These are phyloP conservation scores for Hylaeus volcanicus DNA, from an alignment of 1,140 invertebrate genomes.

Conservation along the genomic window DNA sequence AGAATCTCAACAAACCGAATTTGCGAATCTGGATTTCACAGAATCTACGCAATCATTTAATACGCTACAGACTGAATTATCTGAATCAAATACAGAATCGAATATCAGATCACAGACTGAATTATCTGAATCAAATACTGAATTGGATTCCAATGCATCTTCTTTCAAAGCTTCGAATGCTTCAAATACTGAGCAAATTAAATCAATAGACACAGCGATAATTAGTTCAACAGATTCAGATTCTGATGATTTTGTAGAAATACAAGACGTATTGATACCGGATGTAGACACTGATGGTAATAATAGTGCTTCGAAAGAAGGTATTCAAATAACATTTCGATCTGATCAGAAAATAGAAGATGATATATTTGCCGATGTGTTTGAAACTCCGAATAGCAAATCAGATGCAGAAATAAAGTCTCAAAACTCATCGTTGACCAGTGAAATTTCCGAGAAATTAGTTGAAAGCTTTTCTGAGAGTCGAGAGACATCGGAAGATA, in stretches of 20 bases:
- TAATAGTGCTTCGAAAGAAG: conserved; percentile 23
- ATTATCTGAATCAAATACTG: neutral
- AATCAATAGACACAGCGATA: neutral
- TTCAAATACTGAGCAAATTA: conserved; percentile 18
- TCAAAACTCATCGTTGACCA: neutral
- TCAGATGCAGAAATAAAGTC: neutral
- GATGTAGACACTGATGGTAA: conserved; percentile 20
- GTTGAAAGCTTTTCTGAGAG: neutral
- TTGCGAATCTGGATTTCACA: neutral
- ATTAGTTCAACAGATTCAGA: conserved; percentile 62
- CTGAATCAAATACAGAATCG: neutral
- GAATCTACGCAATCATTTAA: neutral
- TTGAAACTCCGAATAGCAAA: conserved; percentile 18
- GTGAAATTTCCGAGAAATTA: neutral
- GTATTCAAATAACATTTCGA: conserved; percentile 71
- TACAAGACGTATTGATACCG: conserved; percentile 68
- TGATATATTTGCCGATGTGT: conserved; percentile 84
- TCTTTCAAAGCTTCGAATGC: conserved; percentile 5
- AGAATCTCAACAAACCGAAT: neutral
- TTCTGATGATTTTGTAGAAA: conserved; percentile 78
- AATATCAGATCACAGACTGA: too few relatives aligned
- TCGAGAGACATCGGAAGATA: neutral
- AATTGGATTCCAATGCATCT: conserved; percentile 14
- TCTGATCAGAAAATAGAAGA: conserved; percentile 78
- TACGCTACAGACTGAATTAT: neutral